Base-by-base conservation (phyloP, 2,888 invertebrate genomes). In the Spialia ferax region DNA sequence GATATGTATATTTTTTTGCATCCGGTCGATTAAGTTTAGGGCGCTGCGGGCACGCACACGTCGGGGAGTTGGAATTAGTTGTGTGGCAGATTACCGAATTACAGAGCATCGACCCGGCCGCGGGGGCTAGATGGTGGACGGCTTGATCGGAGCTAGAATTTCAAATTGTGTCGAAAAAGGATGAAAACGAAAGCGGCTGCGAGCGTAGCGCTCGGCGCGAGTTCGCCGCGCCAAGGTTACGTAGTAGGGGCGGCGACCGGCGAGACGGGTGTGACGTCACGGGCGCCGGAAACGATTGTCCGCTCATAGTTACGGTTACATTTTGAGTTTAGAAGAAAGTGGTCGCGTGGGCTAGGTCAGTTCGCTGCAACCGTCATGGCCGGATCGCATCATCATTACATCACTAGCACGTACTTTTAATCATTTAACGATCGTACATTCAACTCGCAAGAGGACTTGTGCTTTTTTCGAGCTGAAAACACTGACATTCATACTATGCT, bases 261-360 rank as follows among this genome's bases (percentile, higher is more conserved):
- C 74, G 78, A 72, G 71, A 69, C 69, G 74, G 69, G 68, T 87
- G 80, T 92, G 91, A 93, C 93, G 93, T 93, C 92, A 93, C 91
- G 85, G 92, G 91, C 93, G 92, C 91, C 92, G 92, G 93, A 93
- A 91, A 89, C 89, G 87, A 86, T 84, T 83, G 86, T 85, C 88
- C 89, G 90, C 86, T 90, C 88, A 90, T 92, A 93, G 91, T 88
- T 89, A 92, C 91, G 89, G 91, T 91, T 86, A 91, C 89, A 90
- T 89, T 93, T 92, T 90, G 90, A 91, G 85, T 91, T 91, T 91
- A 91, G 89, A 93, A 90, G 92, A 93, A 91, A 93, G 93, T 91
- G 86, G 78, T 87, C 79, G 83, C 81, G 86, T 93, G 85, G 79
- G 83, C 82, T 91, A 92, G 93, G 93, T 93, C 92, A 93, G 93